A percentile compares a stretch with the other conserved stretches of the same genome.
These are phyloP conservation scores for Nibea coibor DNA, from an alignment of 2,113 vertebrate genomes.

Conservation along the genomic window DNA sequence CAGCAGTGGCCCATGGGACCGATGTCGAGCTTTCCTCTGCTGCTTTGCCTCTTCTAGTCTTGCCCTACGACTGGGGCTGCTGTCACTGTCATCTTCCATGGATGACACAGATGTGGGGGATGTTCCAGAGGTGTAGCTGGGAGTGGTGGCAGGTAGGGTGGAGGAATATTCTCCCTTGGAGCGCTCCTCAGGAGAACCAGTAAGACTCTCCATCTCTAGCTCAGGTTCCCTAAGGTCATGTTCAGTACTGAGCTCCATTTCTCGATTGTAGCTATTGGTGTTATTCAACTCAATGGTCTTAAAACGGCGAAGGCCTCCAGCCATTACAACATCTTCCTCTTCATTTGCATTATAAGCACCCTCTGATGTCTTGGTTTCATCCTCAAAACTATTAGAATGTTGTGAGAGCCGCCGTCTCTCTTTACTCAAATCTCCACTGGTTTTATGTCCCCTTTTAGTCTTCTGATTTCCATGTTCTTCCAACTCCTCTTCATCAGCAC, in stretches of 20 bases:
- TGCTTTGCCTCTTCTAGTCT: constrained; percentile 96
- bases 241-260: constrained; percentile 90
- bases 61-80: constrained; percentile 96
- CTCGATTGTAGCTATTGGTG: constrained; percentile 90
- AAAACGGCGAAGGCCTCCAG: constrained; percentile 93
- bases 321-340: constrained; percentile 84
- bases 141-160: constrained; percentile 94
- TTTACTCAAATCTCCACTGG: constrained; percentile 87
- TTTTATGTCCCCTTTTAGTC: constrained; percentile 87
- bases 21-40: constrained; percentile 96
- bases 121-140: constrained; percentile 97
- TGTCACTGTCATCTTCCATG: constrained; percentile 97
- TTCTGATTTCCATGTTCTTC: constrained; percentile 85
- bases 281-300: constrained; percentile 98
- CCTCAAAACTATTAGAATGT: constrained; percentile 88
- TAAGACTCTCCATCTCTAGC: constrained; percentile 99
- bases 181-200: constrained; percentile 95
- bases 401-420: constrained; percentile 90
- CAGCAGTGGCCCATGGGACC: constrained; percentile 94
- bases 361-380: constrained; percentile 86
- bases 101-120: constrained; percentile 98
- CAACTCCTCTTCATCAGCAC: constrained; percentile 94
- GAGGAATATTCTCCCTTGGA: constrained; percentile 97
- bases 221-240: constrained; percentile 92
- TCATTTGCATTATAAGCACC: constrained; percentile 75